A percentile compares a stretch with the other conserved stretches of the same genome.
phyloP scores from a whole-genome alignment of 2,888 invertebrate species.

The Ophonus ardosiacus region DNA sequence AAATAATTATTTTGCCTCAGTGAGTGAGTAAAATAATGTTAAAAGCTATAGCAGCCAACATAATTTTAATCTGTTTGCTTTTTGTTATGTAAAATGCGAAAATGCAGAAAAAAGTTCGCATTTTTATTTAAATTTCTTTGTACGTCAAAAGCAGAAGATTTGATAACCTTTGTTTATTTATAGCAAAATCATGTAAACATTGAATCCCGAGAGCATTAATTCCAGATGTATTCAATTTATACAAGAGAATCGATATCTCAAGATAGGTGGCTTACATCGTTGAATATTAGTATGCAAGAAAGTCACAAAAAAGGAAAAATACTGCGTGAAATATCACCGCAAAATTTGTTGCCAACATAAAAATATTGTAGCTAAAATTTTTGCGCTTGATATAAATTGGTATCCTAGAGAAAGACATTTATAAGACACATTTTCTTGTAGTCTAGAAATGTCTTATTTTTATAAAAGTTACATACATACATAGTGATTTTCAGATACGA shows the following conservation, averaged over 20 bases:
- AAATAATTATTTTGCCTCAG: too few relatives aligned
- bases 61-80: neutral
- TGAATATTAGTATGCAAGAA: constrained; percentile 17
- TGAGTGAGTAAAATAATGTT: too few relatives aligned
- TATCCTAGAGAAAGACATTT: constrained; percentile 33
- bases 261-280: neutral
- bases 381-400: constrained; percentile 12
- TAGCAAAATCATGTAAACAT: constrained; percentile 31
- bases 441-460: constrained; percentile 11
- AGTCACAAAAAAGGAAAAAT: constrained; percentile 4
- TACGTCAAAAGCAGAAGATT: constrained; percentile 15
- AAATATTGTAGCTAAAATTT: constrained; percentile 37
- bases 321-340: constrained; percentile 6
- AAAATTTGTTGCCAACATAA: constrained; percentile 28
- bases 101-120: neutral
- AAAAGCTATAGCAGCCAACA: neutral
- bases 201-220: constrained; percentile 19
- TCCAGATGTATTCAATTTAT: constrained; percentile 8
- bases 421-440: constrained; percentile 14
- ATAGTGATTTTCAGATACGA: too few relatives aligned
- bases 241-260: neutral
- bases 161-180: constrained; percentile 11
- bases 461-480: neutral
- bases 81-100: neutral
- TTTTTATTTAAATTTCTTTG: constrained; percentile 28